Evolutionary conservation across 64 coral and sea anemone genomes (phyloP), one percentile per base, ranked within the genome.

Genomic region (Trachythela sp.): DNA sequence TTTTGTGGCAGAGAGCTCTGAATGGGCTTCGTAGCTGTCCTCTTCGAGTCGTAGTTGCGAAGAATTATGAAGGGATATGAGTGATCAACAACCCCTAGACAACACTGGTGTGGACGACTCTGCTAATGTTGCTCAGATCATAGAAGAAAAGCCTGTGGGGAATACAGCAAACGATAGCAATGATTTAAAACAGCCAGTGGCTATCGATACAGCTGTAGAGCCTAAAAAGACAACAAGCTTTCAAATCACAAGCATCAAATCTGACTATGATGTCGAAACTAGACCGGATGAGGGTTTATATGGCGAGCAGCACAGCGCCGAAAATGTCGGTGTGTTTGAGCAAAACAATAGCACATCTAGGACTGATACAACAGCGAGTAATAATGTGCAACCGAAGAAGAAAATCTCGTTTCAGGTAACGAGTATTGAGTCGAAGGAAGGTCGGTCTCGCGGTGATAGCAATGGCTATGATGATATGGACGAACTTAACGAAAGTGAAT

Each of bases 21-120:
- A 34, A 80, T 80, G 75, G 34, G 31, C 75, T 35, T 80, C 30
- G 33, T 18, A 10, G 75, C 75, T 39, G 30, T 15, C 31, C 37
- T 80, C 1, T 80, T 80, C 75, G 33, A 80, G 75, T 80, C 37
- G 75, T 39, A 35, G 33, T 37, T 0, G 33, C 31, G 2, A 39
- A 80, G 75, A 80, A 80, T 64, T 39, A 80, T 80, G 75, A 80
- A 80, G 75, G 75, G 75, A 80, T 80, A 80, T 80, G 75, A 80
- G 75, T 80, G 37, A 80, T 2, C 75, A 80, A 80, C 75, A 80
- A 37, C 2, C 75, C 5, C 34, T 38, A 37, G 15, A 27, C 22
- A 64, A 37, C 27, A 35, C 31, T 39, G 37, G 75, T 80, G 75
- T 80, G 75, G 75, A 80, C 75, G 75, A 80, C 75, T 80, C 75